Evolutionary conservation across 2,797 vertebrate species (phyloP), one percentile per base, ranked within the genome.

Genomic region (Vipera latastei): DNA sequence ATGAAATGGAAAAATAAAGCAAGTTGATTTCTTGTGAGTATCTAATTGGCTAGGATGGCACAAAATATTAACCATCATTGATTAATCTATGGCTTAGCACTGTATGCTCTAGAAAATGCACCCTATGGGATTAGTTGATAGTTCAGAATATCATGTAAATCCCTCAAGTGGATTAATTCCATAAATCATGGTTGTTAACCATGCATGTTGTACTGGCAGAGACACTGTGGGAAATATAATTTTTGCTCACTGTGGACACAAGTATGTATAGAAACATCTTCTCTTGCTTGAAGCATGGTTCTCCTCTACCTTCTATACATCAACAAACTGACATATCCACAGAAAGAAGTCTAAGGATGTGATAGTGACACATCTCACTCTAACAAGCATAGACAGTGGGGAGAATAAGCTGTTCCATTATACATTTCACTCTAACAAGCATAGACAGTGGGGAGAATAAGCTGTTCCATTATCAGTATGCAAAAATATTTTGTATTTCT

Each of bases 371-470:
- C 61, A 20, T 4, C 89, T 4, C 44, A n/a, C 0, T 11, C 94
- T 65, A n/a, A 59, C 69, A 20, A 0, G 48, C 0, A 0, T 48
- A 2, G 5, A 25, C 44, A 2, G 0, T 78, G 61, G 92, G n/a
- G 4, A 85, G 26, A 63, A 61, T 53, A 89, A 85, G 92, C 32
- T 56, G 20, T 57, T 7, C 14, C 16, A 22, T 53, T 55, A 65
- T 59, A 61, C 61, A 20, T 4, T 89, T 4, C 44, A n/a, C 0
- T 11, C 94, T 65, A n/a, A 59, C 69, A 20, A 0, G 48, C 0
- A 0, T 48, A 2, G 5, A 25, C 44, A 2, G 0, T 78, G 61
- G 92, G n/a, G 4, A 85, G 26, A 63, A 61, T 53, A 89, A 85
- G 92, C 32, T 56, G 20, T 57, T 7, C 14, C 16, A 22, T 53